These are phyloP conservation scores for Mythimna pallens DNA, from an alignment of 2,888 invertebrate genomes.

Conservation along the genomic window DNA sequence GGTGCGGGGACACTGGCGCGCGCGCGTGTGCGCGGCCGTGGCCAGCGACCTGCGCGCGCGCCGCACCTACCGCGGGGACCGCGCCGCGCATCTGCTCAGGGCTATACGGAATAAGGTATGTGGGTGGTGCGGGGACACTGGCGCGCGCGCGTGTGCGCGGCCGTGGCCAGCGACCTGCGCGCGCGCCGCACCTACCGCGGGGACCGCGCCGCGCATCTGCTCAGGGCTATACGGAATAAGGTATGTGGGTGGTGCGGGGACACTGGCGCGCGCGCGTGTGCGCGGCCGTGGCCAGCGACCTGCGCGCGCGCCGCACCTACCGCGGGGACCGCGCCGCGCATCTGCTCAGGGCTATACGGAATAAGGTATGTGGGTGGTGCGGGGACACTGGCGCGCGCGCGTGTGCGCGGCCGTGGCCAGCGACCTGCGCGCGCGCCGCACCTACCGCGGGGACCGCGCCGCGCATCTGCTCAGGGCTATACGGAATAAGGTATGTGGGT, in stretches of 20 bases:
- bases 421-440: no score
- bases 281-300: conserved; percentile 95
- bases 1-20: conserved; percentile 96
- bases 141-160: conserved; percentile 95
- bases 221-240: no score
- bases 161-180: conserved; percentile 97
- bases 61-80: conserved; percentile 97
- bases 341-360: no score
- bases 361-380: no score
- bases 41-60: conserved; percentile 97
- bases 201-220: conserved; percentile 94
- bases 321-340: conserved; percentile 97
- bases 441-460: no score
- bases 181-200: conserved; percentile 98
- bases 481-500: no score
- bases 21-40: conserved; percentile 95
- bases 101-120: no score
- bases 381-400: no score
- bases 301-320: conserved; percentile 97
- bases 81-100: conserved; percentile 93
- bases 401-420: no score
- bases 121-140: conserved; percentile 95
- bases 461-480: no score
- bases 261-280: conserved; percentile 97
- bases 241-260: conserved; percentile 92